Evolutionary conservation across 2,797 vertebrate species (phyloP), one percentile per base, ranked within the genome.

Genomic region (Peromyscus attwateri): DNA sequence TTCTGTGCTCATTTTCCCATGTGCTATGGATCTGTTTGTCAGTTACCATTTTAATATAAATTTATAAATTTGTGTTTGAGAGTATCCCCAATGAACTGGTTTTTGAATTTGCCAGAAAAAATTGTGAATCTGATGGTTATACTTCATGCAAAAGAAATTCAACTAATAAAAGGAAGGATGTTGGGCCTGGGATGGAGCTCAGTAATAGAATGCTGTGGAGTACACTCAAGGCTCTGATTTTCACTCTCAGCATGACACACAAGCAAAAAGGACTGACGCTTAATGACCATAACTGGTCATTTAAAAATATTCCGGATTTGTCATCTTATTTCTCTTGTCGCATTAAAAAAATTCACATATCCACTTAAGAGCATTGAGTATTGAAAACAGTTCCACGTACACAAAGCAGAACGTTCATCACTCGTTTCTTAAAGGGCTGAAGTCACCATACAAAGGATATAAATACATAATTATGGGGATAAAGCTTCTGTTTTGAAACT

Each of bases 271-370:
- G 49, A 91, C 83, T 71, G 25, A 70, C 60, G 7, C 6, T 31
- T 96, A 21, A 43, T 79, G 11, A 16, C 85, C 90, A 49, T 89
- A 49, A 82, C 11, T 25, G 34, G 13, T 91, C 66, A 87, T 81
- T 97, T 96, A 40, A 60, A 91, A 97, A 64, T 89, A 46, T 64
- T 21, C 25, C 12, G 91, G 16, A 83, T 70, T 81, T 92, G 27
- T 37, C 29, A 62, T 76, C 37, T 92, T 80, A 37, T 79, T 94
- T 96, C 76, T 83, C 34, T 85, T 76, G 17, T 34, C n/a, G 87
- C 66, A 60, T 64, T 87, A 27, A 87, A 92, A 89, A 64, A 8
- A 4, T 4, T 92, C 68, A 17, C 13, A 27, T 60, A 16, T 82
- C 7, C 1, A 81, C n/a, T 91, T 84, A 13, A 49, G 9, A 87